Evolutionary conservation across 1,140 invertebrate genomes (phyloP), one percentile per base, ranked within the genome.

Genomic region (Olivierus martensii): DNA sequence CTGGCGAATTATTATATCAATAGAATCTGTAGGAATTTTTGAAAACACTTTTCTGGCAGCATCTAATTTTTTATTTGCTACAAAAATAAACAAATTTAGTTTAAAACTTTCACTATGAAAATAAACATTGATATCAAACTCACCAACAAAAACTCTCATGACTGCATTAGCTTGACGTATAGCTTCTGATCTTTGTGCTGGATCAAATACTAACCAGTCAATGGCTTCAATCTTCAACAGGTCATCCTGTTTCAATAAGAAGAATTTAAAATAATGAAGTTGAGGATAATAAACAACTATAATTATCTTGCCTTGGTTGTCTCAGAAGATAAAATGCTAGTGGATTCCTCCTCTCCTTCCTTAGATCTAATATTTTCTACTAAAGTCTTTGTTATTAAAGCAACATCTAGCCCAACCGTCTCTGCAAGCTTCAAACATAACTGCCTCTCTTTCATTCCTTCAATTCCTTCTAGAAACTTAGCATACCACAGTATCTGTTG

Each of bases 81-180:
- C 19, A 51, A 53, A 44, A 51, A 45, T 54, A 51, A n/a, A n/a
- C n/a, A n/a, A n/a, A n/a, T n/a, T n/a, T n/a, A n/a, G n/a, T n/a
- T n/a, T n/a, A n/a, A n/a, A n/a, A n/a, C n/a, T n/a, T n/a, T n/a
- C n/a, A n/a, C n/a, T n/a, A n/a, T 19, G 43, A 38, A 34, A 55
- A 55, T 34, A 43, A 46, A 57, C 39, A 45, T 14, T 3, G 9
- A 3, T 15, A 46, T 46, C 7, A 22, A 42, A 58, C 59, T 59
- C 63, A 69, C 69, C 76, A 46, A 92, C 66, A 66, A 93, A 93
- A 42, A 75, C 77, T 53, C 88, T 78, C 61, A 93, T 84, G 56
- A 94, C 76, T n/a, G 85, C 80, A 75, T 94, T 94, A 2, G 82
- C 81, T 65, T 93, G 81, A 72, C 80, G 81, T 4, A 95, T 63